Conservation (phyloP, 2,113 vertebrate genomes). For the Xenopus laevis region DNA sequence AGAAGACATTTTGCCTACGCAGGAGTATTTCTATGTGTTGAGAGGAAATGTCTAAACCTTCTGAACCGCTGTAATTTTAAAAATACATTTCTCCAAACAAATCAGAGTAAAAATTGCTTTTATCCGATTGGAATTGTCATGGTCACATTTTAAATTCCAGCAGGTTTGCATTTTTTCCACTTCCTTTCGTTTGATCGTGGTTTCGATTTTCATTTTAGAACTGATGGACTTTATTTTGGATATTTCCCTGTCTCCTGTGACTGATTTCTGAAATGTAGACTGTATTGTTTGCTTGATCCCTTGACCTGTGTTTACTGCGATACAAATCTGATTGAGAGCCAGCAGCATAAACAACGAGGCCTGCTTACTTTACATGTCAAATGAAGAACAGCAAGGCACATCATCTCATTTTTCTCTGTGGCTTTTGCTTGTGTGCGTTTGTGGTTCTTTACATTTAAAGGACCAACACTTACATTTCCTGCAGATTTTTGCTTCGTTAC, state of each 20-base stretch:
- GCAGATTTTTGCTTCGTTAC: too few relatives aligned
- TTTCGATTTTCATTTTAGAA: conserved; percentile 77
- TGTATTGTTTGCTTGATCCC: conserved; percentile 74
- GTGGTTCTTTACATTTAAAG: too few relatives aligned
- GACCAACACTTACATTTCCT: too few relatives aligned
- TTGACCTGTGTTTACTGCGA: conserved; percentile 79
- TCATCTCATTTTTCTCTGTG: neutral
- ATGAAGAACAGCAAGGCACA: too few relatives aligned
- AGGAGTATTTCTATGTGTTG: too few relatives aligned
- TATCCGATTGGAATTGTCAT: conserved; percentile 60
- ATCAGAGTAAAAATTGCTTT: conserved; percentile 2
- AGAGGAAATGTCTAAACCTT: too few relatives aligned
- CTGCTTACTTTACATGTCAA: conserved; percentile 73
- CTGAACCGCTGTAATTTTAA: too few relatives aligned
- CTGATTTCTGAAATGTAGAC: conserved; percentile 71
- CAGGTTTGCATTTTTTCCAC: conserved; percentile 65
- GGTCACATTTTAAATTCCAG: conserved; percentile 63
- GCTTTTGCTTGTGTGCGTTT: too few relatives aligned
- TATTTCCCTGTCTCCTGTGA: conserved; percentile 62
- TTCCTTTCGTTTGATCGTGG: conserved; percentile 66
- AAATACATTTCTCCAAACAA: too few relatives aligned
- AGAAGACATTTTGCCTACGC: too few relatives aligned
- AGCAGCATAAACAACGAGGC: conserved; percentile 66
- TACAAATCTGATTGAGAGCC: conserved; percentile 72
- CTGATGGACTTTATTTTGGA: conserved; percentile 75